phyloP scores from a whole-genome alignment of 2,888 invertebrate species.

The Phoenoteleia sp. region DNA sequence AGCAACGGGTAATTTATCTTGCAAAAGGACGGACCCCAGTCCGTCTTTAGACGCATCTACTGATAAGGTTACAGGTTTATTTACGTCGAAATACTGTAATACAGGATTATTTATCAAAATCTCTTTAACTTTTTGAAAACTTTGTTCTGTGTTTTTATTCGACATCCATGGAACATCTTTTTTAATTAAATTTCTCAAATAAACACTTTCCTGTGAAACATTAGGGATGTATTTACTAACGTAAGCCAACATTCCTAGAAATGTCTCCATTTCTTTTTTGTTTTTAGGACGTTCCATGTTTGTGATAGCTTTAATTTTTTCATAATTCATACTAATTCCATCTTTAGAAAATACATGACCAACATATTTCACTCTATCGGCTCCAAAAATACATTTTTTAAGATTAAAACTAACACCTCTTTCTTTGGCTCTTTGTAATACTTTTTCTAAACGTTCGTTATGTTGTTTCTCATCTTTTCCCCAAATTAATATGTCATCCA shows the following conservation, averaged over 20 bases:
- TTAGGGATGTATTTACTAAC: slow-evolving; percentile 36
- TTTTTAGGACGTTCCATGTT: slow-evolving; percentile 51
- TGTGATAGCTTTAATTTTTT: slow-evolving; percentile 50
- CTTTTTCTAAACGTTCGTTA: slow-evolving; percentile 24
- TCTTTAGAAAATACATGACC: slow-evolving; percentile 63
- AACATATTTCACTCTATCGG: slow-evolving; percentile 47
- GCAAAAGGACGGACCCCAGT: slow-evolving; percentile 80
- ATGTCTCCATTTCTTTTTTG: slow-evolving; percentile 55
- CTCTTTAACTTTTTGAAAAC: slow-evolving; percentile 52
- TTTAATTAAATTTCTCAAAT: slow-evolving; percentile 41
- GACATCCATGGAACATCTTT: slow-evolving; percentile 46
- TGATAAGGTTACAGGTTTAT: slow-evolving; percentile 74
- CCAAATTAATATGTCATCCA: slow-evolving; percentile 78
- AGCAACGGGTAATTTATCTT: slow-evolving; percentile 81
- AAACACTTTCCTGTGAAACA: slow-evolving; percentile 47
- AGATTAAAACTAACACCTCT: slow-evolving; percentile 50
- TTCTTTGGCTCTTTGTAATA: slow-evolving; percentile 46
- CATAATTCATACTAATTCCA: slow-evolving; percentile 50
- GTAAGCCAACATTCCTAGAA: slow-evolving; percentile 68
- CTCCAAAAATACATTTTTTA: slow-evolving; percentile 42
- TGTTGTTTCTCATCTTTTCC: slow-evolving; percentile 49
- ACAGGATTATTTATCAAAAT: slow-evolving; percentile 71
- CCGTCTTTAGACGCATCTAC: slow-evolving; percentile 72
- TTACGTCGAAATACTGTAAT: slow-evolving; percentile 77
- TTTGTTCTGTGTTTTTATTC: slow-evolving; percentile 52